Evolutionary conservation across 2,888 invertebrate species (phyloP).

Genomic region (Yponomeuta cagnagella): DNA sequence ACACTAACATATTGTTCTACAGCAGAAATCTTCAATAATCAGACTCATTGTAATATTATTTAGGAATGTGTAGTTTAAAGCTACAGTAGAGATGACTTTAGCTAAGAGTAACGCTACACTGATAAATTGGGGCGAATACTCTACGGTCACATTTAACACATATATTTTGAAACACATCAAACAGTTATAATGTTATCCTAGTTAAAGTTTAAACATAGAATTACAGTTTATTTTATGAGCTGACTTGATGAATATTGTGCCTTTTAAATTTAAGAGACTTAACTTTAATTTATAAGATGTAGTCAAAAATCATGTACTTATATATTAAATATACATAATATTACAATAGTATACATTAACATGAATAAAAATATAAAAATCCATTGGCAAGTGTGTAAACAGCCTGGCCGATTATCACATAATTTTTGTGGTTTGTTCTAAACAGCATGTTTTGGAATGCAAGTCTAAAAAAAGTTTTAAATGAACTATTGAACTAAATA

Average conservation of each 20-base stretch:
- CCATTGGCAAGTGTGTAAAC: slow-evolving; percentile 43
- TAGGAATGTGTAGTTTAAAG: slow-evolving; percentile 71
- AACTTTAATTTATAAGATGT: slow-evolving; percentile 11
- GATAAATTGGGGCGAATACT: slow-evolving; percentile 24
- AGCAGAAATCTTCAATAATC: slow-evolving; percentile 68
- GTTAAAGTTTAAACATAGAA: slow-evolving; percentile 31
- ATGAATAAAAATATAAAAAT: slow-evolving; percentile 32
- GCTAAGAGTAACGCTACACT: slow-evolving; percentile 52
- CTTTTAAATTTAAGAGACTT: slow-evolving; percentile 36
- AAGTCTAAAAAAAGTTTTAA: neutral
- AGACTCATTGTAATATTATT: slow-evolving; percentile 52
- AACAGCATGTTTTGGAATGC: slow-evolving; percentile 11
- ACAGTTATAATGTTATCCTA: slow-evolving; percentile 4
- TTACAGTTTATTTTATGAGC: slow-evolving; percentile 46
- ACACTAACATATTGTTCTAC: slow-evolving; percentile 56
- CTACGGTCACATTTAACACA: slow-evolving; percentile 8
- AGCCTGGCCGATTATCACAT: slow-evolving; percentile 29
- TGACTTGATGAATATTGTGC: slow-evolving; percentile 75
- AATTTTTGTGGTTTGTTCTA: slow-evolving; percentile 11
- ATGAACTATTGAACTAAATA: neutral
- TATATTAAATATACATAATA: slow-evolving; percentile 6
- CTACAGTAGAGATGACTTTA: slow-evolving; percentile 41
- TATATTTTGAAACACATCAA: slow-evolving; percentile 15
- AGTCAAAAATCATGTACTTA: slow-evolving; percentile 10
- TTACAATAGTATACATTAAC: slow-evolving; percentile 24